Conservation (phyloP, 2,113 vertebrate genomes). For the Grantiella picta region DNA sequence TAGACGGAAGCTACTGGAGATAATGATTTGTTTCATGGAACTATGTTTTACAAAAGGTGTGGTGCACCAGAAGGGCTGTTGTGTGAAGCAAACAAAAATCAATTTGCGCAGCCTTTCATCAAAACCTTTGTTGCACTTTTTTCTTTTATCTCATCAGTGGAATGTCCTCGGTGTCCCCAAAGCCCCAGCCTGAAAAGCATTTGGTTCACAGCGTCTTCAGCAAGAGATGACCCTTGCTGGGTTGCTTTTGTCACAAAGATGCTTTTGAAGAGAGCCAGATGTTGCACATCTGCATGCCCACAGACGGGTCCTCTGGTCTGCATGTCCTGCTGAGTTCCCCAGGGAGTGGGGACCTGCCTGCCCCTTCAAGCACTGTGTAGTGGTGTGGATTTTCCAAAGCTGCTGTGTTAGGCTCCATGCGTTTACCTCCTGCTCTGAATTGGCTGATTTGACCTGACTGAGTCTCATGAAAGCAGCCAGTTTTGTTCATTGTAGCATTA, state of each 20-base stretch:
- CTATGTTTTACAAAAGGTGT: background rate
- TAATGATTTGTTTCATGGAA: background rate
- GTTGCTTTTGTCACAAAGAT: background rate
- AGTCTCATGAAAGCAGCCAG: background rate
- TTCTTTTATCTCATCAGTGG: background rate
- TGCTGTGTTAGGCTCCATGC: background rate
- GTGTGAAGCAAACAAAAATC: background rate
- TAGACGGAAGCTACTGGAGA: constrained; percentile 29
- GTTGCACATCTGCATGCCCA: background rate
- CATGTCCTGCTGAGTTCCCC: background rate
- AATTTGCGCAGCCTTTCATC: background rate
- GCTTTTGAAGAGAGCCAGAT: background rate
- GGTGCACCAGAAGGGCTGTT: background rate
- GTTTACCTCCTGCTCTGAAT: background rate
- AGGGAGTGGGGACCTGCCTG: background rate
- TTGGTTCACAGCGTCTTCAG: background rate
- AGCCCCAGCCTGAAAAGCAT: background rate
- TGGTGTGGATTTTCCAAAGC: background rate
- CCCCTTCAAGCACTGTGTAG: too few species aligned
- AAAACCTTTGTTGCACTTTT: background rate
- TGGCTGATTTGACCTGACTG: background rate
- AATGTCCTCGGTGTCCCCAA: background rate
- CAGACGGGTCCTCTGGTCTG: background rate
- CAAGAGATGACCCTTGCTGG: background rate
- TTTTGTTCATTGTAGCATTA: background rate